These are phyloP conservation scores for Acanthosoma haemorrhoidale DNA, from an alignment of 2,888 invertebrate genomes.

Conservation along the genomic window DNA sequence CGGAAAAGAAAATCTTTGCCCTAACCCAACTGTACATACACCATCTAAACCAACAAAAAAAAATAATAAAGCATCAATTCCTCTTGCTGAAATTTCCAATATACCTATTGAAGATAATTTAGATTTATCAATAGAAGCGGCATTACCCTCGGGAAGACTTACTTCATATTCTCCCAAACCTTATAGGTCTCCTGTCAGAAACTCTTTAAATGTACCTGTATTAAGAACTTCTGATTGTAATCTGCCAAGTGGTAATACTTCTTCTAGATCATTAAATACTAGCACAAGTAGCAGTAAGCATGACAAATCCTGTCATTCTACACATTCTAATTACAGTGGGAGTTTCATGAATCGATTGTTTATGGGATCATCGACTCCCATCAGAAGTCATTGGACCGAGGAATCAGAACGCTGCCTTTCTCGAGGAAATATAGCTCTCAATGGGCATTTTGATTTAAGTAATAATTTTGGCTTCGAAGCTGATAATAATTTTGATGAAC, in stretches of 20 bases:
- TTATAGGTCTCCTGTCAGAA: neutral
- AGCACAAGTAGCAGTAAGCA: neutral
- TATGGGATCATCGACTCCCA: constrained; percentile 32
- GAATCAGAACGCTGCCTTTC: constrained; percentile 1
- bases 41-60: neutral
- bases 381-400: constrained; percentile 26
- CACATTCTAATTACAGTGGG: neutral
- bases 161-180: neutral
- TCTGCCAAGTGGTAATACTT: neutral
- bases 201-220: neutral
- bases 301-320: neutral
- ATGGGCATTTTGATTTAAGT: constrained; percentile 11
- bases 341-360: constrained; percentile 11
- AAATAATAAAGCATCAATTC: neutral
- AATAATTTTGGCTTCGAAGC: constrained; percentile 39
- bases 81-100: neutral
- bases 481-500: constrained; percentile 35
- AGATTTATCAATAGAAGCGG: neutral
- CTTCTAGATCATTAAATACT: neutral
- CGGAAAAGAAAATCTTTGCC: constrained; percentile 8
- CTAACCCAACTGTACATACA: neutral
- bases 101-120: neutral
- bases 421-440: neutral
- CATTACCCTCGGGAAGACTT: neutral
- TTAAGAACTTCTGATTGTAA: neutral